phyloP scores from a whole-genome alignment of 2,888 invertebrate species.

The Cenopis cana region DNA sequence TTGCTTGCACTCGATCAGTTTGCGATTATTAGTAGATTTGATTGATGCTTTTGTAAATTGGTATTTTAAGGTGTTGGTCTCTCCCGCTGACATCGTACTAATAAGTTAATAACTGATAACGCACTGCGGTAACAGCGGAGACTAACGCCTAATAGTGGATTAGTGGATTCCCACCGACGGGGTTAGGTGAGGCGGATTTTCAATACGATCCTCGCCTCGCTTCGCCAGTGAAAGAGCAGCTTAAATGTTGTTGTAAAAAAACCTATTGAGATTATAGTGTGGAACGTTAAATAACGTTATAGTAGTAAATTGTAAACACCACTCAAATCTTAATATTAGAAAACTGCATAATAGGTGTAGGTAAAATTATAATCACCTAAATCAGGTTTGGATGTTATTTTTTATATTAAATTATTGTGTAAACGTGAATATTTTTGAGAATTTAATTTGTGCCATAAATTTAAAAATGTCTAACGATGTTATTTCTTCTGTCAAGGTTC shows the following conservation, averaged over 20 bases:
- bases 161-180: neutral
- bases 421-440: slow-evolving; percentile 47
- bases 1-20: slow-evolving; percentile 15
- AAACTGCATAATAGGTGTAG: slow-evolving; percentile 12
- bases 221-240: neutral
- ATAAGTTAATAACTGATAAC: neutral
- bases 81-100: neutral
- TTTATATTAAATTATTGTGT: slow-evolving; percentile 26
- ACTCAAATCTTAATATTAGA: slow-evolving; percentile 2
- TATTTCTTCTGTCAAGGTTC: neutral
- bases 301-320: slow-evolving; percentile 11
- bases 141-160: neutral
- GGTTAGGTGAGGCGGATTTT: neutral
- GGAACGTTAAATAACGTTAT: slow-evolving; percentile 20
- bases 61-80: neutral
- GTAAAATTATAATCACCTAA: slow-evolving; percentile 11
- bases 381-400: slow-evolving; percentile 24
- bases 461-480: slow-evolving; percentile 17
- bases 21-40: slow-evolving; percentile 27
- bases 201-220: neutral
- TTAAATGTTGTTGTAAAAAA: slow-evolving; percentile 17
- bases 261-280: slow-evolving; percentile 32
- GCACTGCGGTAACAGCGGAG: neutral
- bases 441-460: slow-evolving; percentile 62
- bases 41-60: neutral